Evolutionary conservation across 2,113 vertebrate genomes (phyloP), one percentile per base, ranked within the genome.

Genomic region (Cyprinodon tularosa): DNA sequence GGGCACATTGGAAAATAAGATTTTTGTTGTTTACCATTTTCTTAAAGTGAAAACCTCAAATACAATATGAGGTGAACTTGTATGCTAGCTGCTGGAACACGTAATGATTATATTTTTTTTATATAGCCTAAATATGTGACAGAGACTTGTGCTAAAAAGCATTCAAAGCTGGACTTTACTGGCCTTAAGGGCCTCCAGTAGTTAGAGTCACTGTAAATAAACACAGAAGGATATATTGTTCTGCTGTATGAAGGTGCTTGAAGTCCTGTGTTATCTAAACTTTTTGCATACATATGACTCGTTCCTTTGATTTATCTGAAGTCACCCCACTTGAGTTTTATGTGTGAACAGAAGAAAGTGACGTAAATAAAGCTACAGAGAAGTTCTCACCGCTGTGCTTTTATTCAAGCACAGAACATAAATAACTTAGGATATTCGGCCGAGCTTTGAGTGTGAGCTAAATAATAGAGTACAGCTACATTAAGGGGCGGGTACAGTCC

Each of bases 141-240:
- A 67, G 20, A 71, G 74, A 64, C 47, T 12, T 68, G 82, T 7
- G 13, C 10, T 74, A 74, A 71, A 73, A 64, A 69, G 47, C 71
- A 67, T 62, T 79, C 64, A 50, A 71, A 87, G 66, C 72, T 72
- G 53, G 71, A 73, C 66, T 7, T 42, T 57, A 83, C 68, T 44
- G 59, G 67, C 63, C 53, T 64, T 61, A 48, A 77, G 75, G 65
- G 38, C 48, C 63, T 63, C 57, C 76, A 45, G 29, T 29, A 29
- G 29, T 29, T 29, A 29, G 29, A 29, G 29, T 29, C 29, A 38
- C 84, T 88, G 90, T 76, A 90, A 87, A 89, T 91, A 91, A 47
- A 77, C 65, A 74, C 40, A 64, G 39, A 22, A 7, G 17, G 38
- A 48, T 29, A 38, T 62, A 57, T 39, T 3, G 71, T 44, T 47